Conservation (phyloP, 2,113 vertebrate species). For the Ammospiza caudacuta region DNA sequence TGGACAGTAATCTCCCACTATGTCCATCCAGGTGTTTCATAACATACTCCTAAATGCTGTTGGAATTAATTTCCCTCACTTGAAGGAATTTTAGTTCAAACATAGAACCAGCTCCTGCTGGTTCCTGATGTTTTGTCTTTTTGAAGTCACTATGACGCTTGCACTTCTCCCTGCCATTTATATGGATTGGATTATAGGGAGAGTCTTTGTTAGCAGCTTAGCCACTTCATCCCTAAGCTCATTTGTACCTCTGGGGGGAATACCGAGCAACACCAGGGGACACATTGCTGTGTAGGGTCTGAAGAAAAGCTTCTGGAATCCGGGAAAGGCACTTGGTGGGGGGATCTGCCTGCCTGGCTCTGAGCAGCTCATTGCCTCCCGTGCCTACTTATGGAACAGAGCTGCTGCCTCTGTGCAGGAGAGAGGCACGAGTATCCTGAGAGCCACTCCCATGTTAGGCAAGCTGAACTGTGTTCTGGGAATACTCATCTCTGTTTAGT, state of each 20-base stretch:
- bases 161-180: slow-evolving; percentile 29
- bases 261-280: not conserved
- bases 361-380: not conserved
- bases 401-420: not conserved
- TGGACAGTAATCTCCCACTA: not conserved
- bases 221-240: slow-evolving; percentile 32
- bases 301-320: not conserved
- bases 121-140: not conserved
- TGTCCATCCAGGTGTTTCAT: not conserved
- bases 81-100: slow-evolving; percentile 2
- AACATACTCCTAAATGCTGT: not conserved
- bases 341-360: not conserved
- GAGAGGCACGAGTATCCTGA: not conserved
- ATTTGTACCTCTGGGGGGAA: not conserved
- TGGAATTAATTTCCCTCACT: not conserved
- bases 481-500: not conserved
- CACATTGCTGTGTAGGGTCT: not conserved
- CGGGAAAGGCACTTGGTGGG: not conserved
- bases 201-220: slow-evolving; percentile 50
- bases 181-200: not conserved
- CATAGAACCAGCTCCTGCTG: not conserved
- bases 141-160: not conserved
- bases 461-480: not conserved
- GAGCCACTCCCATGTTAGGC: not conserved
- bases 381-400: not conserved